Conservation (phyloP, 2,113 vertebrate species). For the Ailuropoda melanoleuca region DNA sequence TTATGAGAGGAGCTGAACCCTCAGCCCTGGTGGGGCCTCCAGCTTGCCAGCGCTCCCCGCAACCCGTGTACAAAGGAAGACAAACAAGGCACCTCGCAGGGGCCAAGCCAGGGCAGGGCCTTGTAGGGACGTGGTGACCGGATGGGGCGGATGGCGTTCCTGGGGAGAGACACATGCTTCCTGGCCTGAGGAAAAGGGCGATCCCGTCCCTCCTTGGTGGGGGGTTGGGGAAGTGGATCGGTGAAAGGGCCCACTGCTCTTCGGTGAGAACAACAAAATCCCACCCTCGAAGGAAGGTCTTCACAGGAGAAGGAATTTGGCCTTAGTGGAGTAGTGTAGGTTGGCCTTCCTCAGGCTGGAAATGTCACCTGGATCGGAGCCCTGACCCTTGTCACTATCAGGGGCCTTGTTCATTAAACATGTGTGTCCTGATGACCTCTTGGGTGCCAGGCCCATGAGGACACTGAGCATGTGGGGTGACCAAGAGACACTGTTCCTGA, state of each 20-base stretch:
- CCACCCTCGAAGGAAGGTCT: neutral
- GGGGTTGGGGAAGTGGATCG: too few relatives aligned
- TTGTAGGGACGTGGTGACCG: neutral
- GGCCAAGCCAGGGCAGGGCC: conserved; percentile 4
- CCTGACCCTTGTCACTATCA: neutral
- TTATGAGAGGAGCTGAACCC: conserved; percentile 81
- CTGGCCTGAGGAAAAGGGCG: too few relatives aligned
- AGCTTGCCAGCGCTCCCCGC: neutral
- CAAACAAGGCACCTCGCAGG: neutral
- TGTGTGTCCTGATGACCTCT: neutral
- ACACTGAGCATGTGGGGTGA: neutral
- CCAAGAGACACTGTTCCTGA: neutral
- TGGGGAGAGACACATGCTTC: neutral
- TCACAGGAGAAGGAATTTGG: neutral
- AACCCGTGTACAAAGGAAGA: conserved; percentile 30
- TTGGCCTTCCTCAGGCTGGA: neutral
- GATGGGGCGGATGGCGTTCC: rapidly evolving
- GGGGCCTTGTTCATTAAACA: neutral
- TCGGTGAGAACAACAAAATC: neutral
- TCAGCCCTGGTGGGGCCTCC: conserved; percentile 71
- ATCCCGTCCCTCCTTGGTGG: neutral
- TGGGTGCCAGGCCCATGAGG: neutral
- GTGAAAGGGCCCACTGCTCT: neutral
- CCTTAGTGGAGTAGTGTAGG: neutral
- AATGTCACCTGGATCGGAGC: neutral